These are phyloP conservation scores for Onchidella celtica DNA, from an alignment of 2,888 invertebrate genomes.

Conservation along the genomic window DNA sequence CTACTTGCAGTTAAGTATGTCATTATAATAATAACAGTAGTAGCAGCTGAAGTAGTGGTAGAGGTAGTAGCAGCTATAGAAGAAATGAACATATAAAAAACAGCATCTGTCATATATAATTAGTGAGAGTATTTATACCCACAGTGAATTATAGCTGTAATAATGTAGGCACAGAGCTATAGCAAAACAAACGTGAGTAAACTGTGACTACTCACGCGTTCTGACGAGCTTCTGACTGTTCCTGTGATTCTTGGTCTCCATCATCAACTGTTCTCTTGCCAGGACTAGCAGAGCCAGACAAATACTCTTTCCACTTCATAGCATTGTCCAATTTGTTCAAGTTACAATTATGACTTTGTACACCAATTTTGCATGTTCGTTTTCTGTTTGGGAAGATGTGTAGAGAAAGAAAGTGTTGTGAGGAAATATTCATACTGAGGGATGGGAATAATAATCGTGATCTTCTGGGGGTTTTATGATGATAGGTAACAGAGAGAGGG, in stretches of 20 bases:
- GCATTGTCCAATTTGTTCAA: neutral
- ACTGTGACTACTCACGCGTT: neutral
- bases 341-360: neutral
- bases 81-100: neutral
- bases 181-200: neutral
- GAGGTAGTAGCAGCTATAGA: slow-evolving; percentile 16
- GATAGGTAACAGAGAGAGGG: neutral
- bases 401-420: too few relatives aligned
- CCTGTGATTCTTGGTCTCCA: neutral
- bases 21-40: slow-evolving; percentile 5
- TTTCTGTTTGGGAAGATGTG: neutral
- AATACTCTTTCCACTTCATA: neutral
- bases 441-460: neutral
- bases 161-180: neutral
- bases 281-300: neutral
- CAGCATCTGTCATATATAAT: too few relatives aligned
- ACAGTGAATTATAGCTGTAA: neutral
- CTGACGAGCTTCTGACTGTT: neutral
- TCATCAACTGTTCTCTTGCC: neutral
- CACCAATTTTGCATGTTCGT: neutral
- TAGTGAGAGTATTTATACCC: too few relatives aligned
- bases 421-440: neutral
- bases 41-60: slow-evolving; percentile 18
- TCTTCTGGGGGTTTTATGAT: neutral
- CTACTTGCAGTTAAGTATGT: neutral